Evolutionary conservation across 2,113 vertebrate species (phyloP).

Genomic region (Pterocles gutturalis): DNA sequence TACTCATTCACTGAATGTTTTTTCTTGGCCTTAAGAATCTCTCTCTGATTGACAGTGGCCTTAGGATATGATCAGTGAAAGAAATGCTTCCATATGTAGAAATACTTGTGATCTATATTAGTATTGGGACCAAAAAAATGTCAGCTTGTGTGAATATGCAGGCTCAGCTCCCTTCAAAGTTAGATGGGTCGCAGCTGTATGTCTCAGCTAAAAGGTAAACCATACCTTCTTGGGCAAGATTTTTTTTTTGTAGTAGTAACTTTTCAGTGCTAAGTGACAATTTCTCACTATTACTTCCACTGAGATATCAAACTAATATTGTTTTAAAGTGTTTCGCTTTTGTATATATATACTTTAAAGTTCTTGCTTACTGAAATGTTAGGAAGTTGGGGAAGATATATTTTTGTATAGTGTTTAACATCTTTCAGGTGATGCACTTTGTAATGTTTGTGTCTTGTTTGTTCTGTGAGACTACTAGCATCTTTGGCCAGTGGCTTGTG

Average conservation of each 20-base stretch:
- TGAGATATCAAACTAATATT: not conserved
- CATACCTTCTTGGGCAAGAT: not conserved
- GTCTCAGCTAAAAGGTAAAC: not conserved
- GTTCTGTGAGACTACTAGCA: not conserved
- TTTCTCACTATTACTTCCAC: not conserved
- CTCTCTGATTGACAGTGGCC: not conserved
- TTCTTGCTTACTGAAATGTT: not conserved
- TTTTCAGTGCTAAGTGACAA: not conserved
- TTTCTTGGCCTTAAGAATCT: not conserved
- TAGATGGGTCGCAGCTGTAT: not conserved
- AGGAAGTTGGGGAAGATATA: not conserved
- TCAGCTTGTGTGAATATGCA: not conserved
- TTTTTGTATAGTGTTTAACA: not conserved
- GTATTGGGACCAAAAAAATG: not conserved
- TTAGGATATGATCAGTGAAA: not conserved
- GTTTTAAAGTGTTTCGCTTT: not conserved
- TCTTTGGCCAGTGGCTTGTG: not conserved
- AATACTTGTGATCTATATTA: not conserved
- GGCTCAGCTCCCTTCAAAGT: not conserved
- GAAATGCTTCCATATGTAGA: not conserved
- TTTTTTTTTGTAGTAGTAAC: not conserved
- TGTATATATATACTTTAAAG: accelerated
- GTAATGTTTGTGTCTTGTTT: not conserved
- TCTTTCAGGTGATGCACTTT: not conserved
- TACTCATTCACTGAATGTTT: not conserved